Base-by-base conservation (phyloP, 1,140 invertebrate genomes). In the Drosophila hydei region DNA sequence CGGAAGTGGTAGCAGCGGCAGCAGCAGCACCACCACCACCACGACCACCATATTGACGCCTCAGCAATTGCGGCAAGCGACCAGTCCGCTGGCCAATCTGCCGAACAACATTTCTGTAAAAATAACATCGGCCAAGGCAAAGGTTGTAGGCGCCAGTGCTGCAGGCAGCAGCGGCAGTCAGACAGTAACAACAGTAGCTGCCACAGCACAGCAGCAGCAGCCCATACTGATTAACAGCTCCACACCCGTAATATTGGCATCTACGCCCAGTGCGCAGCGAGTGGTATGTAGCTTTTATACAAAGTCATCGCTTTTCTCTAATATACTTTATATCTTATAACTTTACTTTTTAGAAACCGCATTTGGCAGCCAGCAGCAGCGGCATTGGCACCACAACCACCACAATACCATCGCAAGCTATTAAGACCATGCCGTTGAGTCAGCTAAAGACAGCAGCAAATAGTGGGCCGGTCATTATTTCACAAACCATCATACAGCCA, bases 31-130 rank as follows among this genome's bases (percentile, higher is more conserved):
- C 50, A 61, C 65, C 60, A 48, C 65, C 0, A 79, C 38, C 8
- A 79, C 84, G 2, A 69, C 77, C 1, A 79, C 89, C 3, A 70
- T 90, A 43, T 72, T 90, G 6, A 89, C 84, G 0, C 78, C 76
- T 1, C 89, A 90, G 42, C 89, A 91, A 40, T 63, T 90, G 19
- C 48, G 83, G 5, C 79, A 88, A 47, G 74, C 77, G 3, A 77
- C 76, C 11, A 91, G 73, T 75, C 87, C 89, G 14, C 42, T 91
- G 72, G 90, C 89, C 21, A 90, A 91, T 72, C 56, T 91, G 48
- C 90, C 90, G 19, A 91, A 91, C 50, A 91, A 91, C 43, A 91
- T 91, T 23, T 91, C 90, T 0, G 90, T 91, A 1, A 91, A 91
- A 65, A 91, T 91, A 27, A 91, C 90, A 8, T 91, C 89, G 0